A percentile compares a stretch with the other conserved stretches of the same genome.
Conservation (phyloP, 2,888 invertebrate species). For the Epistrophe grossulariae region DNA sequence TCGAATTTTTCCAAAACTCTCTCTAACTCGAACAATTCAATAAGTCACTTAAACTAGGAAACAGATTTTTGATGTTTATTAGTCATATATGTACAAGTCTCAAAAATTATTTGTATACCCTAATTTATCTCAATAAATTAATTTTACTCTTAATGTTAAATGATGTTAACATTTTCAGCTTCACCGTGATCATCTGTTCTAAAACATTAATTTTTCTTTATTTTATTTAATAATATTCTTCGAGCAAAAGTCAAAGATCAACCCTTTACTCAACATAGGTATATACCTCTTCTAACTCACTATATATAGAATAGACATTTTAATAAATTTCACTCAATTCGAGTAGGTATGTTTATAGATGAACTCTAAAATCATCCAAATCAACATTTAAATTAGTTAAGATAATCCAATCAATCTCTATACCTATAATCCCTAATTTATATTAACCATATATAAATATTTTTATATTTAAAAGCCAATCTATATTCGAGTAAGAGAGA, state of each 20-base stretch:
- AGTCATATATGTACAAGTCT: too few relatives aligned
- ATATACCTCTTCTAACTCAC: too few relatives aligned
- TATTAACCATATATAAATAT: conserved; percentile 4
- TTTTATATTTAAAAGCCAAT: conserved; percentile 33
- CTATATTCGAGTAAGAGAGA: conserved; percentile 35
- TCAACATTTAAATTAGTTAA: conserved; percentile 51
- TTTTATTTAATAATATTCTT: background rate
- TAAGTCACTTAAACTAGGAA: too few relatives aligned
- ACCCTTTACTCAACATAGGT: background rate
- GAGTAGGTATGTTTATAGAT: background rate
- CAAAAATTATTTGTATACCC: too few relatives aligned
- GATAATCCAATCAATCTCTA: conserved; percentile 51
- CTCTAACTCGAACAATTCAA: too few relatives aligned
- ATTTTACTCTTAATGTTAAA: too few relatives aligned
- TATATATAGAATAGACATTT: background rate
- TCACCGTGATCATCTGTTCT: too few relatives aligned
- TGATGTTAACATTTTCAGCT: too few relatives aligned
- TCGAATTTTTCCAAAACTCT: too few relatives aligned
- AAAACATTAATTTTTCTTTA: too few relatives aligned
- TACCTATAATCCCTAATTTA: conserved; percentile 59
- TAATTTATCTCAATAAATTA: too few relatives aligned
- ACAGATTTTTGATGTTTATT: too few relatives aligned
- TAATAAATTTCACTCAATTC: background rate
- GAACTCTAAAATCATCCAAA: conserved; percentile 14
- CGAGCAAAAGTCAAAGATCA: background rate